Percentiles rank a stretch among this genome's conserved stretches.
Evolutionary conservation across 2,797 vertebrate genomes (phyloP).

Genomic region (Arrhamphus sclerolepis): DNA sequence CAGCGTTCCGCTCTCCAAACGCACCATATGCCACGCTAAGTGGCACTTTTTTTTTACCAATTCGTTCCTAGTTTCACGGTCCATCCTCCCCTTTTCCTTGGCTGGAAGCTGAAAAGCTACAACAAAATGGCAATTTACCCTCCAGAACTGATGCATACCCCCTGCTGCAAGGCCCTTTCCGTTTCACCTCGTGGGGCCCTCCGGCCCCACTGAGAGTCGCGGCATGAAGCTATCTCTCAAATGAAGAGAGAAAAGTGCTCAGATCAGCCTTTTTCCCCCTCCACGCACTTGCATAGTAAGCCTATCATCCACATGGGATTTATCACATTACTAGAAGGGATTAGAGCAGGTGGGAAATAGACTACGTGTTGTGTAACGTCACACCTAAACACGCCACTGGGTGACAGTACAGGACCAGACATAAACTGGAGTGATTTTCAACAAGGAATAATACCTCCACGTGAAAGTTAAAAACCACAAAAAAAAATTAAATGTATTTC

Average conservation of each 20-base stretch:
- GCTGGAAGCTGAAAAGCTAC: conserved; percentile 70
- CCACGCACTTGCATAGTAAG: background rate
- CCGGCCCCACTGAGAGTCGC: conserved; percentile 29
- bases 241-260: conserved; percentile 26
- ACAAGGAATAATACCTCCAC: too few species aligned
- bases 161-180: conserved; percentile 60
- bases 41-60: conserved; percentile 75
- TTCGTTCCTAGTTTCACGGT: conserved; percentile 87
- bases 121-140: conserved; percentile 81
- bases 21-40: conserved; percentile 74
- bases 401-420: too few species aligned
- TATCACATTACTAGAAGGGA: too few species aligned
- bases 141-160: conserved; percentile 66
- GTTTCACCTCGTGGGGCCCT: conserved; percentile 46
- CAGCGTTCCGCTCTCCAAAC: conserved; percentile 61
- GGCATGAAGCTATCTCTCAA: conserved; percentile 52
- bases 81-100: conserved; percentile 73
- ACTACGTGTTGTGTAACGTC: too few species aligned
- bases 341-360: too few species aligned
- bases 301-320: background rate
- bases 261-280: background rate
- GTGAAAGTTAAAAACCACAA: too few species aligned
- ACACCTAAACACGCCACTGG: too few species aligned
- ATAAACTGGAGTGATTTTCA: too few species aligned
- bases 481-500: too few species aligned